Evolutionary conservation across 2,113 vertebrate species (phyloP).

Genomic region (Petrocephalus zakoni): DNA sequence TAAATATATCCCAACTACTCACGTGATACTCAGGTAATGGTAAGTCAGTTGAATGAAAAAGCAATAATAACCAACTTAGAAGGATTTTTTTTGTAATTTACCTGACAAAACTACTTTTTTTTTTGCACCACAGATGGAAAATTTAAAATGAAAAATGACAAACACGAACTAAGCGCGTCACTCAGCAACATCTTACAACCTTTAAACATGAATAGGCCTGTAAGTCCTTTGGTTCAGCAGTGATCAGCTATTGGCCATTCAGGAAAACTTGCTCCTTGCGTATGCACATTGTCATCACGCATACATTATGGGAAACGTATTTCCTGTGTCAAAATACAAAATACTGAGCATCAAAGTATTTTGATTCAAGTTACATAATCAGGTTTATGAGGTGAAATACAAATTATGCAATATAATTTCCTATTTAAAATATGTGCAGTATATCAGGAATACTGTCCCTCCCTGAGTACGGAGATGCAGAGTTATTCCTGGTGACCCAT

Average conservation of each 20-base stretch:
- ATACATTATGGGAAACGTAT: not conserved
- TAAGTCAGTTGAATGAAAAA: not conserved
- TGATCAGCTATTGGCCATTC: not conserved
- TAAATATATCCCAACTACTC: not conserved
- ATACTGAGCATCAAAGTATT: not conserved
- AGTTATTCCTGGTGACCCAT: not conserved
- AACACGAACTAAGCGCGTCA: not conserved
- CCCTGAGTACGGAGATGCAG: not conserved
- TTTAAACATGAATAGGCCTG: not conserved
- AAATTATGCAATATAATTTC: not conserved
- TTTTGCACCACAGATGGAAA: not conserved
- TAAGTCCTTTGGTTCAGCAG: not conserved
- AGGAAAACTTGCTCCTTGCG: not conserved
- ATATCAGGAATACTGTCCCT: not conserved
- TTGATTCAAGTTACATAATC: not conserved
- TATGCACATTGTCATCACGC: not conserved
- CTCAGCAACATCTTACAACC: not conserved
- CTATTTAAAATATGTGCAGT: not conserved
- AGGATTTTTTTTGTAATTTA: not conserved
- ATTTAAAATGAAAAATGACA: not conserved
- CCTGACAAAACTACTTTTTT: not conserved
- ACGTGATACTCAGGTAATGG: not conserved
- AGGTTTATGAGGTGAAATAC: not conserved
- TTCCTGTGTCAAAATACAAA: not conserved
- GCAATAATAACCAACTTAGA: not conserved